Conservation (phyloP, 2,888 invertebrate species). For the Spialia ferax region DNA sequence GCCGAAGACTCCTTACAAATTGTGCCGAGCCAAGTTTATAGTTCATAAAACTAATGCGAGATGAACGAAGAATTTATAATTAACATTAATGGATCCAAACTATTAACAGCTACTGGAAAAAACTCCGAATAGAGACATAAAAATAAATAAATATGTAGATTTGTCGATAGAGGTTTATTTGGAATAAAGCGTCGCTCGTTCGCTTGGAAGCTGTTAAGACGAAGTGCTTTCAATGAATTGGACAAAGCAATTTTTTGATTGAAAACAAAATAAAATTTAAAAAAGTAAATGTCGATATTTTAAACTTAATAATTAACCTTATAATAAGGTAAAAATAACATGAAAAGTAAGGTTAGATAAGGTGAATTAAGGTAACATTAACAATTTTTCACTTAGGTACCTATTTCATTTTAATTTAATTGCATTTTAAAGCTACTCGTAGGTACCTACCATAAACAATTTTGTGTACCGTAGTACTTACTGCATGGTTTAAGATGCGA, state of each 20-base stretch:
- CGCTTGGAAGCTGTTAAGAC: constrained; percentile 61
- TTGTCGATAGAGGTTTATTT: constrained; percentile 73
- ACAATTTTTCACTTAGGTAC: no score
- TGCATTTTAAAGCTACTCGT: no score
- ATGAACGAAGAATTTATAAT: constrained; percentile 81
- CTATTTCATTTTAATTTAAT: no score
- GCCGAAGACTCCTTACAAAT: constrained; percentile 78
- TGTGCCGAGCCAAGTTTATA: constrained; percentile 71
- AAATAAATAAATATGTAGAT: constrained; percentile 84
- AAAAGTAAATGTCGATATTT: no score
- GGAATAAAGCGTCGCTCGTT: constrained; percentile 66
- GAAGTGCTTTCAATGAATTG: constrained; percentile 45
- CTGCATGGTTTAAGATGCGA: no score
- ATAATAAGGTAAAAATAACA: no score
- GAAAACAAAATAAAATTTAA: no score
- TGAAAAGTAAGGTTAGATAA: no score
- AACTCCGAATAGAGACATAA: constrained; percentile 83
- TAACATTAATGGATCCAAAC: constrained; percentile 82
- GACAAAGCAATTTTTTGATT: background rate
- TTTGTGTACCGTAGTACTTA: no score
- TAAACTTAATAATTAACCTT: no score
- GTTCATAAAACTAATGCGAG: constrained; percentile 81
- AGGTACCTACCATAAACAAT: no score
- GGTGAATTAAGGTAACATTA: no score
- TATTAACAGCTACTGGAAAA: constrained; percentile 85